These are phyloP conservation scores for Trematocara stigmaticum DNA, from an alignment of 2,113 vertebrate genomes.

Conservation along the genomic window DNA sequence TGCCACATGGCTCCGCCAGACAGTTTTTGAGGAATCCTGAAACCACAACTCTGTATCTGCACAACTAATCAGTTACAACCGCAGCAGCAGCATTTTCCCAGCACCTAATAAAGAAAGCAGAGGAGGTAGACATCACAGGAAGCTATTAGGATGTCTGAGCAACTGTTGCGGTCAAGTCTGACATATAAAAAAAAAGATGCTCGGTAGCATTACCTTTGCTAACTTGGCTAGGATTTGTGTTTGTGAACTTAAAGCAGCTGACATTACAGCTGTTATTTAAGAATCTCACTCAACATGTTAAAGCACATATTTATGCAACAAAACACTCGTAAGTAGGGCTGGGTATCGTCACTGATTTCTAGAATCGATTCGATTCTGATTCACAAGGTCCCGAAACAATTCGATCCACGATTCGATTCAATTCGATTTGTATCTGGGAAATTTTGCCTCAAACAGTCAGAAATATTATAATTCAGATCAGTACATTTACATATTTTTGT, in stretches of 20 bases:
- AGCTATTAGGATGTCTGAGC: neutral
- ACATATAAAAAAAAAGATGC: neutral
- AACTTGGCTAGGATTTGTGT: neutral
- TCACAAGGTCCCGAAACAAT: no score
- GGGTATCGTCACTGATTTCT: neutral
- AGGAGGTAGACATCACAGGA: neutral
- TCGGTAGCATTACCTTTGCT: neutral
- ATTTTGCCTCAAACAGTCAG: no score
- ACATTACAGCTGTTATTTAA: neutral
- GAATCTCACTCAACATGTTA: neutral
- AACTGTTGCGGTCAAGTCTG: neutral
- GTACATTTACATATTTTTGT: no score
- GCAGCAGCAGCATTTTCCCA: neutral
- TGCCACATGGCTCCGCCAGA: slow-evolving; percentile 35
- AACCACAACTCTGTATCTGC: slow-evolving; percentile 47
- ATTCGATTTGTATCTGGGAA: no score
- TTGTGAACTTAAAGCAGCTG: neutral
- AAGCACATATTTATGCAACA: neutral
- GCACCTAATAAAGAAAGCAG: neutral
- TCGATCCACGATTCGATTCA: no score
- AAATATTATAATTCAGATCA: no score
- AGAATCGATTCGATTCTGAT: neutral
- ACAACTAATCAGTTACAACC: slow-evolving; percentile 32
- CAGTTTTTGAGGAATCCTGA: slow-evolving; percentile 5
- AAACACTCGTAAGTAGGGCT: neutral